Base-by-base conservation (phyloP, 2,888 invertebrate species). In the Empis livida region DNA sequence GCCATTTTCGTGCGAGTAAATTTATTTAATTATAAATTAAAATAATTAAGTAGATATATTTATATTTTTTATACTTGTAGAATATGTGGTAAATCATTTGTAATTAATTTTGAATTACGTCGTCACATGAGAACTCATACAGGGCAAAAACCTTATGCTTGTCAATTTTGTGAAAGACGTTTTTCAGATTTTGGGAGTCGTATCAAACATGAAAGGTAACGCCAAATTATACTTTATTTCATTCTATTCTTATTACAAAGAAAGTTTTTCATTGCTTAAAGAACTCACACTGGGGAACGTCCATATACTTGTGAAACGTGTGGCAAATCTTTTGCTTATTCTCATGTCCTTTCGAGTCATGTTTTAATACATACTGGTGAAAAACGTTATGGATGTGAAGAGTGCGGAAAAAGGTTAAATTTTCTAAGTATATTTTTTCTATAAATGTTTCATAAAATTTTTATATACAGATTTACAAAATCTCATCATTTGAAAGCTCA, bases 171-270 rank as follows among this genome's bases (percentile, higher is more conserved):
- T 43, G 64, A 65, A 10, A 59, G 69, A 2, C 59, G 64, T 1
- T 70, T 70, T 50, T 70, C 70, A 2, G 69, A 69, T 49, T 69
- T 65, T 51, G 70, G 70, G 2, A 68, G 67, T 49, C 61, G 69
- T 43, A 67, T 67, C 32, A 69, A 69, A 50, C 69, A 69, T 44
- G 70, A 69, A 48, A 59, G 70, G 51, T 54, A 41, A 32, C 11
- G 9, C 5, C 8, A 27, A 8, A 27, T 27, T 8, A 27, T 27
- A 8, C 8, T 27, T 27, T 27, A 15, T 32, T 41, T 13, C 13
- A 14, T 35, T 10, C 5, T 10, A 9, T 37, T 8, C n/a, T 3
- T 37, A n/a, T 15, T 17, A 10, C 1, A 13, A 9, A 11, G 5
- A 10, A 15, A 17, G 10, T 14, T 10, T n/a, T n/a, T 11, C 20